Base-by-base conservation (phyloP, 1,140 invertebrate genomes). In the Goniozus legneri region DNA sequence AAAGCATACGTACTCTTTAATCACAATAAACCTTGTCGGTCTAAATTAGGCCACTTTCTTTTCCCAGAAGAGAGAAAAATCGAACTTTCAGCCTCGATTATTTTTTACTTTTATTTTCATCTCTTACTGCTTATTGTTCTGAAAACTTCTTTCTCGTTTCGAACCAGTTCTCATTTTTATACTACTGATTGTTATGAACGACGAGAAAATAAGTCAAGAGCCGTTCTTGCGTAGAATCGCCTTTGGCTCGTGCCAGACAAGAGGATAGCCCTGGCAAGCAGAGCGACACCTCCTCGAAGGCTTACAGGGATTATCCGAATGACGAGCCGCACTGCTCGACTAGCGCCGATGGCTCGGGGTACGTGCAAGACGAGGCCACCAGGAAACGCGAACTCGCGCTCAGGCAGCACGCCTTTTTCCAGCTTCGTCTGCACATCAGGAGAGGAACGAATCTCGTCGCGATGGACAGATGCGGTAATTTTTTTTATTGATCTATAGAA, bases 391-490 rank as follows among this genome's bases (percentile, higher is more conserved):
- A 91, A 73, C 78, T 84, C 37, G 81, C 84, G 24, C 72, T 91
- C 47, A 78, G 88, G 50, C 86, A 90, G 69, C 85, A 91, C 79
- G 84, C 92, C 32, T 97, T 95, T 77, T 96, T 92, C 76, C 86
- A 93, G 69, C 80, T 97, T 32, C 85, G 91, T 51, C 81, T 97
- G 52, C 87, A 92, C 74, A 82, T 97, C 43, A 86, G 87, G 62
- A 82, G 88, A 65, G 95, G 93, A 32, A 83, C 84, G 64, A 91
- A 95, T 72, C 79, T 97, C 59, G 84, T 94, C 16, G 91, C 94
- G 18, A 91, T 92, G 83, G 94, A 97, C 73, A 91, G 94, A 73
- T 92, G 91, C 76, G 95, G 94, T 95, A 77, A 83, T 79, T 71
- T 27, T 32, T 14, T 2, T 10, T 21, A n/a, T n/a, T n/a, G n/a